A percentile compares a stretch with the other conserved stretches of the same genome.
Evolutionary conservation across 2,113 vertebrate genomes (phyloP).

Genomic region (Cathartes aura): DNA sequence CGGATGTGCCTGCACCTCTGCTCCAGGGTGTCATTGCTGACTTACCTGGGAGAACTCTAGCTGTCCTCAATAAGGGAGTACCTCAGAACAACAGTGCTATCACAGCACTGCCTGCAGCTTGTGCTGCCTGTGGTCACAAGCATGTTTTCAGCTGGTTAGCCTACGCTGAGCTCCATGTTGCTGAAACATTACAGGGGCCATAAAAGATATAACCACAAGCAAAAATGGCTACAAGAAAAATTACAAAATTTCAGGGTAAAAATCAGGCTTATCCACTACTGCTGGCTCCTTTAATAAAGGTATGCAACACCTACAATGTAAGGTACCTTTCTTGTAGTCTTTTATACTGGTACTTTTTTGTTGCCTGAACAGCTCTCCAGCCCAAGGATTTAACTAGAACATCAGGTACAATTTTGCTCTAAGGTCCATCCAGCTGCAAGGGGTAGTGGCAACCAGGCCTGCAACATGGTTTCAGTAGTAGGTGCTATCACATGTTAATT

Average conservation of each 20-base stretch:
- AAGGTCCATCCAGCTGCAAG: not conserved
- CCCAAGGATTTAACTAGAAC: not conserved
- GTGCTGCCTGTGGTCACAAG: not conserved
- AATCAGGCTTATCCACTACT: not conserved
- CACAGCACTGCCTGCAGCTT: not conserved
- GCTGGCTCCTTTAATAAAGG: not conserved
- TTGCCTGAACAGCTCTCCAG: not conserved
- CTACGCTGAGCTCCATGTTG: not conserved
- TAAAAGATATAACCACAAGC: not conserved
- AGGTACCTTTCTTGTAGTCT: not conserved
- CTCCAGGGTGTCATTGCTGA: not conserved
- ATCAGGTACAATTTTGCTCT: not conserved
- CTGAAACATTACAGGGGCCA: not conserved
- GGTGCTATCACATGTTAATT: not conserved
- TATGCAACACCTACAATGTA: not conserved
- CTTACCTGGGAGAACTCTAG: not conserved
- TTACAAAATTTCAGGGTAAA: not conserved
- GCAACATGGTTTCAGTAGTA: not conserved
- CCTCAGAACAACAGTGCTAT: accelerated
- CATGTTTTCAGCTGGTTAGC: not conserved
- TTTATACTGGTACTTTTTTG: not conserved
- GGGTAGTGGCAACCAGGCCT: not conserved
- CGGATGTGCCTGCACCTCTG: not conserved
- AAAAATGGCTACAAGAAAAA: not conserved
- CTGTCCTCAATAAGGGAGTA: not conserved